Evolutionary conservation across 1,140 invertebrate species (phyloP).

Genomic region (Hyles vespertilio): DNA sequence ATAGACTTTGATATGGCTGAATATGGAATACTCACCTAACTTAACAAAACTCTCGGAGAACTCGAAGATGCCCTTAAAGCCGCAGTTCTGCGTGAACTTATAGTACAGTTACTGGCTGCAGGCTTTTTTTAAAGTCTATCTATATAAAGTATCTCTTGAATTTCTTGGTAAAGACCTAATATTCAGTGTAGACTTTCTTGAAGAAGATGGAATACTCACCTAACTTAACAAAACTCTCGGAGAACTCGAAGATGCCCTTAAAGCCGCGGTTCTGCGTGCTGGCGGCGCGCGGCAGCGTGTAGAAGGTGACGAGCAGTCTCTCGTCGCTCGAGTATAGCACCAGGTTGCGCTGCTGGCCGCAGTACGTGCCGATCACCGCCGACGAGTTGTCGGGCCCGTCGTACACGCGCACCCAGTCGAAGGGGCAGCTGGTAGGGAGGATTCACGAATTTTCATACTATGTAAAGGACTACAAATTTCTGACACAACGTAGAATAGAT

Average conservation of each 20-base stretch:
- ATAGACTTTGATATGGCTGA: too few species aligned
- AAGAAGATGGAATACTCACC: slow-evolving; percentile 75
- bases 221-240: slow-evolving; percentile 96
- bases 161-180: too few species aligned
- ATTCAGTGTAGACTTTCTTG: too few species aligned
- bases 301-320: slow-evolving; percentile 92
- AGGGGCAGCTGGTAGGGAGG: slow-evolving; percentile 89
- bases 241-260: slow-evolving; percentile 97
- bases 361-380: slow-evolving; percentile 97
- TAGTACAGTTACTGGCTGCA: too few species aligned
- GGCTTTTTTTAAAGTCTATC: too few species aligned
- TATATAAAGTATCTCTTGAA: too few species aligned
- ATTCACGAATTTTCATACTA: too few species aligned
- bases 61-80: slow-evolving; percentile 96
- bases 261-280: slow-evolving; percentile 96
- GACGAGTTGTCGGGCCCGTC: slow-evolving; percentile 92
- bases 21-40: slow-evolving; percentile 84
- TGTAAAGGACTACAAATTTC: too few species aligned
- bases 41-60: slow-evolving; percentile 98
- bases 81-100: slow-evolving; percentile 94
- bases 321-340: slow-evolving; percentile 95
- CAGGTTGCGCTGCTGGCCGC: slow-evolving; percentile 97
- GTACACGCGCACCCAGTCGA: slow-evolving; percentile 97
- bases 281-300: slow-evolving; percentile 90
- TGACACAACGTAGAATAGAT: too few species aligned